Percentiles rank a stretch among this genome's conserved stretches.
These are phyloP conservation scores for Halcyon leucocephala DNA, from an alignment of 2,797 vertebrate genomes.

Conservation along the genomic window DNA sequence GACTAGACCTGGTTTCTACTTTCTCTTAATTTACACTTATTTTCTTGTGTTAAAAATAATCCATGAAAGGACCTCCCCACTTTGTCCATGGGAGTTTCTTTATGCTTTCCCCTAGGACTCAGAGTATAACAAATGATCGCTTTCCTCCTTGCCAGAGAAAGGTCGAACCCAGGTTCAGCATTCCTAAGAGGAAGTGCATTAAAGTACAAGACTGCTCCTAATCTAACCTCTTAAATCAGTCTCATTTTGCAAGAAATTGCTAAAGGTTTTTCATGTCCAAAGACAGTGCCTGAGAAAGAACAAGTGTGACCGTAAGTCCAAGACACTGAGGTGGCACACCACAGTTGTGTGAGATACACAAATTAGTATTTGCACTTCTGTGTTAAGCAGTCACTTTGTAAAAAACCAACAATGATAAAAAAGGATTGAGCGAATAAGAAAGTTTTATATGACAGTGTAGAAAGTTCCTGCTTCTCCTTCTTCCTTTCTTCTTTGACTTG, in stretches of 20 bases:
- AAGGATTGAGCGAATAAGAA: background rate
- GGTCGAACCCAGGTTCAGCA: accelerated
- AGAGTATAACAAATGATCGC: background rate
- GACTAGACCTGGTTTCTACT: background rate
- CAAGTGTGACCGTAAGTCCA: background rate
- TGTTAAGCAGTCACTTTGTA: background rate
- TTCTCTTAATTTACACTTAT: background rate
- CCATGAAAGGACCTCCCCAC: background rate
- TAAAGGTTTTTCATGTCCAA: background rate
- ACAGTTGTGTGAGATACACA: background rate
- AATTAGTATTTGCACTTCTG: background rate
- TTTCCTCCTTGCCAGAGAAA: background rate
- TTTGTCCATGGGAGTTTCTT: background rate
- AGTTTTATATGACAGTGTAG: background rate
- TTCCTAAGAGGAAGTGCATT: background rate
- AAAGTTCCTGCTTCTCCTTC: background rate
- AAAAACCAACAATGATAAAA: background rate
- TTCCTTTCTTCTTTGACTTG: background rate
- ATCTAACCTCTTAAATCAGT: background rate
- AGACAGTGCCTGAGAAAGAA: background rate
- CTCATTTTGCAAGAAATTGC: background rate
- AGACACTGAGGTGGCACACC: background rate
- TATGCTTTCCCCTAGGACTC: background rate
- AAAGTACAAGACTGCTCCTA: background rate
- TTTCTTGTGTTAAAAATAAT: background rate